Conservation (phyloP, 2,113 vertebrate species). For the Rattus norvegicus region DNA sequence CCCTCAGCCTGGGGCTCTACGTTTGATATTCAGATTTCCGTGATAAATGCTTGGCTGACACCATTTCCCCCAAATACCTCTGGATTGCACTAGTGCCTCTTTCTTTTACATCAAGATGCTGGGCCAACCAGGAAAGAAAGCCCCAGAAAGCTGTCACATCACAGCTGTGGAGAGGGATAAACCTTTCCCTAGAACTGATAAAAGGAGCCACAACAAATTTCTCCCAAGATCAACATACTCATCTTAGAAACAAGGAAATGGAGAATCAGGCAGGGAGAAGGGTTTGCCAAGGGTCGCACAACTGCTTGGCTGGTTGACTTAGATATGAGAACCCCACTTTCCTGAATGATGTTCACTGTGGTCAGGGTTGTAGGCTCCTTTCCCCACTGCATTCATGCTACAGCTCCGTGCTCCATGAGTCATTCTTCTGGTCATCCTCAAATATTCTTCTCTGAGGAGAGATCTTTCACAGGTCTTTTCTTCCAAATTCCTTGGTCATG, state of each 20-base stretch:
- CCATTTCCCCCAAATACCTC: conserved; percentile 56
- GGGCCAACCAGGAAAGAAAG: background rate
- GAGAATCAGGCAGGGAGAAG: conserved; percentile 38
- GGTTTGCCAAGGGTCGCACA: conserved; percentile 35
- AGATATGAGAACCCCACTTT: background rate
- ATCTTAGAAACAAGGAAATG: conserved; percentile 49
- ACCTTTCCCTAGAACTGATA: background rate
- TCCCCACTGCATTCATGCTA: background rate
- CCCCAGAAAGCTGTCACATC: background rate
- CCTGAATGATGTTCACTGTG: background rate
- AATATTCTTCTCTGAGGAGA: background rate
- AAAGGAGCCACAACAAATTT: background rate
- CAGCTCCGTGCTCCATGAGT: background rate
- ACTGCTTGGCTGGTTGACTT: background rate
- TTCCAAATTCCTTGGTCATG: background rate
- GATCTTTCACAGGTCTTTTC: background rate
- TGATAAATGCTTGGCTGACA: conserved; percentile 72
- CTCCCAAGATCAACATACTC: background rate
- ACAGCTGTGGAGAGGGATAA: background rate
- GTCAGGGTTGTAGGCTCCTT: too few relatives aligned
- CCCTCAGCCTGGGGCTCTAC: conserved; percentile 58
- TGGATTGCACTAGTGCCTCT: background rate
- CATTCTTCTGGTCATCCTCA: background rate
- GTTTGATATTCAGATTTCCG: conserved; percentile 76
- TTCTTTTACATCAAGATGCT: background rate